phyloP scores from a whole-genome alignment of 2,888 invertebrate species.

The Habrosyne pyritoides region DNA sequence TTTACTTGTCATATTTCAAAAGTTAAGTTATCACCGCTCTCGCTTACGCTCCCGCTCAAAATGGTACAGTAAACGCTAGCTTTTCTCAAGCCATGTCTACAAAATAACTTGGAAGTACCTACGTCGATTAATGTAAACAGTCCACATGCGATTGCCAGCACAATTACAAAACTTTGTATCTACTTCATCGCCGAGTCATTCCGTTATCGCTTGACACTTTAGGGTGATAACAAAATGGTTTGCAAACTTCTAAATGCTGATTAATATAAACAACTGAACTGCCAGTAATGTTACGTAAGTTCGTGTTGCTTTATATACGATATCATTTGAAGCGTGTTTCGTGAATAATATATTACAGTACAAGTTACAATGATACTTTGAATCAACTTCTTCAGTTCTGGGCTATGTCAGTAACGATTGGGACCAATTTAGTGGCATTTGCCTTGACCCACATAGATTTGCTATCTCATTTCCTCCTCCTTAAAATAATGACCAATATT shows the following conservation, averaged over 20 bases:
- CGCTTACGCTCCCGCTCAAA: neutral
- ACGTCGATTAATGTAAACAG: slow-evolving; percentile 36
- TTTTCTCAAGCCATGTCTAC: slow-evolving; percentile 22
- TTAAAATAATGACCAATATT: neutral
- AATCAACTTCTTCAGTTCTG: neutral
- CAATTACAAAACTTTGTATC: slow-evolving; percentile 8
- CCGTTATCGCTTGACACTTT: slow-evolving; percentile 5
- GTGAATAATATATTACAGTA: too few relatives aligned
- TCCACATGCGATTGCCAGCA: slow-evolving; percentile 26
- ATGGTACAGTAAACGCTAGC: slow-evolving; percentile 3
- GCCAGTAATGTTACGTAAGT: neutral
- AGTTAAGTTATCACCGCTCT: too few relatives aligned
- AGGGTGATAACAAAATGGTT: neutral
- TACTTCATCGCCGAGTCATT: neutral
- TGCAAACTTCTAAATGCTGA: neutral
- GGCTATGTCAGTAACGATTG: neutral
- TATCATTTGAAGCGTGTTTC: neutral
- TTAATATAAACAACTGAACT: neutral
- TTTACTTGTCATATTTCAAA: too few relatives aligned
- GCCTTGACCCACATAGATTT: slow-evolving; percentile 1
- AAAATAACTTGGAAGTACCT: slow-evolving; percentile 27
- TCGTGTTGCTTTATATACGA: neutral
- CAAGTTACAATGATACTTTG: neutral
- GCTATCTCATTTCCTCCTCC: neutral
- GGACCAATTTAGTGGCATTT: neutral